Evolutionary conservation across 2,888 invertebrate species (phyloP).

Genomic region (Trichopria drosophilae): DNA sequence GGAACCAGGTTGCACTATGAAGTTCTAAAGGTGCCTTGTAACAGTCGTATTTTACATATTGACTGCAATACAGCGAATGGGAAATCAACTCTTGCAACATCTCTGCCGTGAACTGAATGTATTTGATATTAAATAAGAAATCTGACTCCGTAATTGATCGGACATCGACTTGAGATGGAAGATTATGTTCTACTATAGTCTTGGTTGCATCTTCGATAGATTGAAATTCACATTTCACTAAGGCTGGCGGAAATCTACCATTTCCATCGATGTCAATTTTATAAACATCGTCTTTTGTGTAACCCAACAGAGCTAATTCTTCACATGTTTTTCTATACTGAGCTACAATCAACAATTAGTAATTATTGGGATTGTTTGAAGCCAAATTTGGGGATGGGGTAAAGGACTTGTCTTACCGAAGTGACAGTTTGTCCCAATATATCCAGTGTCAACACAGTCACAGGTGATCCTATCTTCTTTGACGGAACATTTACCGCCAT

Average conservation of each 20-base stretch:
- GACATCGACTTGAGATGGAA: constrained; percentile 88
- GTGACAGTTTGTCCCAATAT: constrained; percentile 92
- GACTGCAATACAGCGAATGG: constrained; percentile 85
- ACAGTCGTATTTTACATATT: constrained; percentile 88
- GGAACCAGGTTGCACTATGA: constrained; percentile 87
- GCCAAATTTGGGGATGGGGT: too few species aligned
- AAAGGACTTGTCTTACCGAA: constrained; percentile 64
- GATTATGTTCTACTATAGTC: constrained; percentile 86
- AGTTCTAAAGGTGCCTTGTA: constrained; percentile 84
- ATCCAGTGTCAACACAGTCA: constrained; percentile 87
- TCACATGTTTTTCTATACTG: constrained; percentile 90
- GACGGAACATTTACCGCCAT: constrained; percentile 87
- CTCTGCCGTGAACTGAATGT: constrained; percentile 85
- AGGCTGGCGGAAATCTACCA: constrained; percentile 87
- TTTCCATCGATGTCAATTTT: constrained; percentile 93
- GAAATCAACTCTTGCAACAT: constrained; percentile 90
- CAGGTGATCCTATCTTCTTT: constrained; percentile 85
- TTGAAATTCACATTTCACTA: constrained; percentile 91
- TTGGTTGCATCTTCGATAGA: constrained; percentile 82
- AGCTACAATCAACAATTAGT: constrained; percentile 60
- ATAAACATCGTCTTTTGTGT: constrained; percentile 87
- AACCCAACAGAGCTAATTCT: constrained; percentile 84
- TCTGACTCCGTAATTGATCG: constrained; percentile 77
- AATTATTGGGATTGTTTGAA: background rate
- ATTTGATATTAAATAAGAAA: constrained; percentile 83